Conservation (phyloP, 2,113 vertebrate genomes). For the Sylvilagus bachmani region DNA sequence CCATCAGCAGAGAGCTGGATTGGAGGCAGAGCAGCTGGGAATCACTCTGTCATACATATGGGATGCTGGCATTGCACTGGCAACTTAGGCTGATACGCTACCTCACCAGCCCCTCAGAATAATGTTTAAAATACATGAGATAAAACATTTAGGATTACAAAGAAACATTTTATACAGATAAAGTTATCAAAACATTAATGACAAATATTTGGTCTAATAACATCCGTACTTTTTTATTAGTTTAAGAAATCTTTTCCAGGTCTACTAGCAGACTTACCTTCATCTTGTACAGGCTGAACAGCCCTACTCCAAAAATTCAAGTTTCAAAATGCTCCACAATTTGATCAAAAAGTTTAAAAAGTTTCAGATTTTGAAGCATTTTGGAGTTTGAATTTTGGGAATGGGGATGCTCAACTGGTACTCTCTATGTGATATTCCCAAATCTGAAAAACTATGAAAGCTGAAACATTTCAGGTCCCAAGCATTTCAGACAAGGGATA, state of each 20-base stretch:
- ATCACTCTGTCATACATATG: no score
- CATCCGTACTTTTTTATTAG: background rate
- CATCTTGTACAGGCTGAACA: background rate
- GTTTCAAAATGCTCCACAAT: background rate
- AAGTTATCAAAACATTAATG: slow-evolving; percentile 1
- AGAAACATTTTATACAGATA: slow-evolving; percentile 12
- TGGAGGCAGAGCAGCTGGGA: no score
- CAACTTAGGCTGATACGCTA: no score
- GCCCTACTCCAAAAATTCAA: background rate
- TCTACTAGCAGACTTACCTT: background rate
- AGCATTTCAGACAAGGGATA: background rate
- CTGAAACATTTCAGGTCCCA: background rate
- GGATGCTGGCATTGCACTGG: no score
- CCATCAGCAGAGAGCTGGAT: no score
- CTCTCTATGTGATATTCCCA: background rate
- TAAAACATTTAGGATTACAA: slow-evolving; percentile 30
- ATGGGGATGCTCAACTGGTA: background rate
- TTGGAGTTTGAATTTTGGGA: background rate
- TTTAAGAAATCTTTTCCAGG: slow-evolving; percentile 9
- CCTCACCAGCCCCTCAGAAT: background rate
- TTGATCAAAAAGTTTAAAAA: background rate
- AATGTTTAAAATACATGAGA: slow-evolving; percentile 3
- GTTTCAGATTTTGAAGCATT: background rate
- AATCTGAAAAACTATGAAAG: background rate
- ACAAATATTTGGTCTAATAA: background rate